Evolutionary conservation across 2,113 vertebrate species (phyloP).

Genomic region (Seriola dumerili): DNA sequence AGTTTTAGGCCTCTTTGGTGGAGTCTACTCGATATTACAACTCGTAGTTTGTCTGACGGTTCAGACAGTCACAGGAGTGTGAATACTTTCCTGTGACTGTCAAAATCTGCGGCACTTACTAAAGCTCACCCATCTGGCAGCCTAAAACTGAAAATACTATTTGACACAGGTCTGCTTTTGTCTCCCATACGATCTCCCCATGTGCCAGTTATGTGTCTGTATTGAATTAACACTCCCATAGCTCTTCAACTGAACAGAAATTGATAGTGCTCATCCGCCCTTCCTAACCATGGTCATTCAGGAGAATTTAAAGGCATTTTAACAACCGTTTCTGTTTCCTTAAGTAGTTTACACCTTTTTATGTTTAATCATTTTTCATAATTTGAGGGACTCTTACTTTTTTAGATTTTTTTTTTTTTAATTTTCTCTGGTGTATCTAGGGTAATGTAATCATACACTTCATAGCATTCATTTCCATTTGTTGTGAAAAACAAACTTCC

Average conservation of each 20-base stretch:
- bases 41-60: neutral
- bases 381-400: constrained; percentile 26
- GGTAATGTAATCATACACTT: constrained; percentile 25
- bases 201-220: constrained; percentile 70
- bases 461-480: constrained; percentile 21
- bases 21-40: neutral
- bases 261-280: neutral
- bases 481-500: constrained; percentile 37
- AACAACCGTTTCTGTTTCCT: constrained; percentile 26
- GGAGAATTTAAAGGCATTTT: constrained; percentile 33
- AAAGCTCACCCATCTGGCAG: constrained; percentile 22
- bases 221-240: constrained; percentile 52
- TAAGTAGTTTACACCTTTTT: constrained; percentile 47
- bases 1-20: constrained; percentile 35
- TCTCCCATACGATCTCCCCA: constrained; percentile 51
- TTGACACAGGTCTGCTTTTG: constrained; percentile 56
- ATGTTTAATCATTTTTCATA: constrained; percentile 16
- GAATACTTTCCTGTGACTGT: constrained; percentile 18
- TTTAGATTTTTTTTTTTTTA: constrained; percentile 10
- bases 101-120: neutral
- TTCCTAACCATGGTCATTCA: constrained; percentile 11
- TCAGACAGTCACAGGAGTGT: constrained; percentile 35
- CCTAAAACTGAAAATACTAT: constrained; percentile 44
- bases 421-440: constrained; percentile 8
- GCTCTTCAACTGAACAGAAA: constrained; percentile 38